Evolutionary conservation across 2,113 vertebrate genomes (phyloP).

Genomic region (Lophura nycthemera): DNA sequence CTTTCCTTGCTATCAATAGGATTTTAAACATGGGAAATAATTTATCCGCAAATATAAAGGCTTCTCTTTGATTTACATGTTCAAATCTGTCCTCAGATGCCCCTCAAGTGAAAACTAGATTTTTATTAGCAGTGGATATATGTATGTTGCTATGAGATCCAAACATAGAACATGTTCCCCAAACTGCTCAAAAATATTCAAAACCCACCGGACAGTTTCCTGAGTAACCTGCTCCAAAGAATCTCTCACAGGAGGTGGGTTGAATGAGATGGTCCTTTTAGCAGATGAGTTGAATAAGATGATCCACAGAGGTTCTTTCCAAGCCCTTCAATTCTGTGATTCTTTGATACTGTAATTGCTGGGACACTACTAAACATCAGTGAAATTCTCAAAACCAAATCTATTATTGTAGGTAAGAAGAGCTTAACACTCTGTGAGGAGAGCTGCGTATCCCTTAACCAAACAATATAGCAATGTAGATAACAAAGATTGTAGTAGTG

Average conservation of each 20-base stretch:
- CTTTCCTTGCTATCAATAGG: fast-evolving
- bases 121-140: neutral
- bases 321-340: no score
- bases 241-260: no score
- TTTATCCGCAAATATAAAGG: neutral
- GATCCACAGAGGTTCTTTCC: no score
- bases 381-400: neutral
- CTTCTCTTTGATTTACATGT: fast-evolving
- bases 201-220: no score
- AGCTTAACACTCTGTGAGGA: neutral
- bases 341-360: neutral
- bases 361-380: neutral
- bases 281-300: no score
- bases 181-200: neutral
- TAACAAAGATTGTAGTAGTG: neutral
- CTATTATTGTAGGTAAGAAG: neutral
- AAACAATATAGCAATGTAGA: neutral
- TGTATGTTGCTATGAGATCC: fast-evolving
- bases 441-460: neutral
- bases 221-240: no score
- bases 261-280: no score
- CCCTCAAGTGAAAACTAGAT: neutral
- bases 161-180: neutral
- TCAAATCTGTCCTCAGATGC: neutral
- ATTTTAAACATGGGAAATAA: neutral